Conservation (phyloP, 2,797 vertebrate genomes). For the Spea hammondii region DNA sequence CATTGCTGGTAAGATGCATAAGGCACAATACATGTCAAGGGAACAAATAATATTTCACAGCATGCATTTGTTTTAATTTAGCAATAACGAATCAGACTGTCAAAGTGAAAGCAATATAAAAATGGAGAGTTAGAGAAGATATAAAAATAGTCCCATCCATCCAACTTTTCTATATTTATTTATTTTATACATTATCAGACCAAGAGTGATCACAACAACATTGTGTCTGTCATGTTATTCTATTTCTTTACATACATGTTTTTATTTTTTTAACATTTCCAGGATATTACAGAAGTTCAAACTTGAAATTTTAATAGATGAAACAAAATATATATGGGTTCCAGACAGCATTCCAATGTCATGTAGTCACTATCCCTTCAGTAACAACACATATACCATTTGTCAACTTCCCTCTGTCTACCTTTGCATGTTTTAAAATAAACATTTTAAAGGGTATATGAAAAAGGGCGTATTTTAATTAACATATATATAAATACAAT, state of each 20-base stretch:
- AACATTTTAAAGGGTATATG: too few relatives aligned
- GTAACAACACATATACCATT: too few relatives aligned
- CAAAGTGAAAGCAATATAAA: background rate
- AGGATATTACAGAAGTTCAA: too few relatives aligned
- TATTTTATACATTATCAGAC: background rate
- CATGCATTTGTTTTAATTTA: constrained; percentile 8
- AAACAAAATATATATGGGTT: too few relatives aligned
- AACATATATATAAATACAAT: too few relatives aligned
- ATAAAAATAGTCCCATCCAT: background rate
- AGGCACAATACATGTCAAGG: background rate
- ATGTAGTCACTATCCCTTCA: too few relatives aligned
- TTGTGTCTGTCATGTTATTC: background rate
- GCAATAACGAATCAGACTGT: background rate
- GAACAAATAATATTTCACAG: background rate
- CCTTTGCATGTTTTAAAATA: too few relatives aligned
- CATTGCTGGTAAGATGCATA: constrained; percentile 46
- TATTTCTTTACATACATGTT: background rate
- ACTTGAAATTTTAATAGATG: too few relatives aligned
- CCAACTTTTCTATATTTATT: background rate
- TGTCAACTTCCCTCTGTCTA: too few relatives aligned
- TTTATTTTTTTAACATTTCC: background rate
- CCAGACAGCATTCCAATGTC: too few relatives aligned
- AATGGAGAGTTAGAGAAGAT: background rate
- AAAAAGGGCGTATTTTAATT: too few relatives aligned
- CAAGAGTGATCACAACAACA: too few relatives aligned